Evolutionary conservation across 2,113 vertebrate genomes (phyloP).

Genomic region (Cheirogaleus medius): DNA sequence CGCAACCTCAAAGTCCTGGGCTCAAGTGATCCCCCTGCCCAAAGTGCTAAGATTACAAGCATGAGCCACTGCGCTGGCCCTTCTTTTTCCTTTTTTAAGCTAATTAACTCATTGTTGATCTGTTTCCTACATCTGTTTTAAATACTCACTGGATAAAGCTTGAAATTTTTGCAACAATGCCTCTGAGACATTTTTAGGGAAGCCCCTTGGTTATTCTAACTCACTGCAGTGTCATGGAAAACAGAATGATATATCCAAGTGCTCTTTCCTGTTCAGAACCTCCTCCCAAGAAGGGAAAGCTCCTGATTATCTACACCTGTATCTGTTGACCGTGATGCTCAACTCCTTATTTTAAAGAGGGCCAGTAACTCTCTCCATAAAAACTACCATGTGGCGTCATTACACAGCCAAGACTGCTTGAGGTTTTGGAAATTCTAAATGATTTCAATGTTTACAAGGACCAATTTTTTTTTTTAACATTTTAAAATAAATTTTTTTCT

Average conservation of each 20-base stretch:
- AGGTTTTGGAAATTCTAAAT: slow-evolving; percentile 34
- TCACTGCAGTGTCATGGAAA: not conserved
- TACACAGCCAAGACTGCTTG: slow-evolving; percentile 4
- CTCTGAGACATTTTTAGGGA: slow-evolving; percentile 6
- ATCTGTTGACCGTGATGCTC: not conserved
- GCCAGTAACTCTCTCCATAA: not conserved
- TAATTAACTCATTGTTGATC: slow-evolving; percentile 28
- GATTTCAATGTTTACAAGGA: slow-evolving; percentile 39
- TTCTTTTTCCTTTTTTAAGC: not conserved
- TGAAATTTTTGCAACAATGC: slow-evolving; percentile 62
- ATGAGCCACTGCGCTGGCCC: too few species aligned
- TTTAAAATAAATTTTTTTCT: slow-evolving; percentile 45
- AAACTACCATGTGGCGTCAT: not conserved
- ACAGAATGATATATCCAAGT: slow-evolving; percentile 17
- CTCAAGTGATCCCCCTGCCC: too few species aligned
- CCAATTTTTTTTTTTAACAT: slow-evolving; percentile 18
- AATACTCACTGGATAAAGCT: slow-evolving; percentile 65
- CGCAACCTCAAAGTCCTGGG: too few species aligned
- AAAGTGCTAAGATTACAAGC: too few species aligned
- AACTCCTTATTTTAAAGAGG: slow-evolving; percentile 13
- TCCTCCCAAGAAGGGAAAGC: not conserved
- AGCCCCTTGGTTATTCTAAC: slow-evolving; percentile 16
- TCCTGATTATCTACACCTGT: not conserved
- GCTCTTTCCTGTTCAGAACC: slow-evolving; percentile 35
- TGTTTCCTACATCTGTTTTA: slow-evolving; percentile 49